Percentiles rank a stretch among this genome's conserved stretches.
phyloP scores from a whole-genome alignment of 1,140 invertebrate species.

The Melitaea cinxia region DNA sequence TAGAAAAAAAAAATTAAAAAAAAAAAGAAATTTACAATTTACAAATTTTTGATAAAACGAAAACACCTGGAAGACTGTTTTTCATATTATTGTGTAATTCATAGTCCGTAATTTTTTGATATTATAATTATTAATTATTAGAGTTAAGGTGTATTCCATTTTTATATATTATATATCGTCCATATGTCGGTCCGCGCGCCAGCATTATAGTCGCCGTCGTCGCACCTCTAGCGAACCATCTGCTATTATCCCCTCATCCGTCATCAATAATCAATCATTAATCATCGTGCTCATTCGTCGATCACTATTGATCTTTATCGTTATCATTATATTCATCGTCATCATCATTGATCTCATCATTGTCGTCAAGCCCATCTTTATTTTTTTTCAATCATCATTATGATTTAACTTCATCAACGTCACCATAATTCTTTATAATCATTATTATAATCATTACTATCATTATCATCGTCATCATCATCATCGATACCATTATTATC shows the following conservation, averaged over 20 bases:
- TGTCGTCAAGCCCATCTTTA: background rate
- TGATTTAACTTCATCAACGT: background rate
- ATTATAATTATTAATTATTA: slow-evolving; percentile 74
- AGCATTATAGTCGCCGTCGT: slow-evolving; percentile 31
- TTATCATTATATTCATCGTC: background rate
- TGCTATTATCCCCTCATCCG: slow-evolving; percentile 10
- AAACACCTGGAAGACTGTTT: slow-evolving; percentile 76
- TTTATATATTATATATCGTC: slow-evolving; percentile 31
- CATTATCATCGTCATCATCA: slow-evolving; percentile 2
- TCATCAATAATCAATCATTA: slow-evolving; percentile 1
- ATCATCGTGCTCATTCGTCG: slow-evolving; percentile 5
- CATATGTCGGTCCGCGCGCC: slow-evolving; percentile 32
- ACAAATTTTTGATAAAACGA: slow-evolving; percentile 76
- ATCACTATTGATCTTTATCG: background rate
- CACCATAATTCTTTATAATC: background rate
- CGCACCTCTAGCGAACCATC: slow-evolving; percentile 35
- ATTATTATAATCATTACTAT: background rate
- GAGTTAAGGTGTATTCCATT: slow-evolving; percentile 54
- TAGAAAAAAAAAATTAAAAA: slow-evolving; percentile 51
- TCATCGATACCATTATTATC: background rate
- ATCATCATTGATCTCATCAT: background rate
- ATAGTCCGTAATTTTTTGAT: slow-evolving; percentile 78
- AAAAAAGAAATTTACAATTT: slow-evolving; percentile 73
- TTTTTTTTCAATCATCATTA: background rate
- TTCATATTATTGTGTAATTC: slow-evolving; percentile 72